Evolutionary conservation across 1,140 invertebrate species (phyloP), one percentile per base, ranked within the genome.

Genomic region (Aphaenogaster floridana): DNA sequence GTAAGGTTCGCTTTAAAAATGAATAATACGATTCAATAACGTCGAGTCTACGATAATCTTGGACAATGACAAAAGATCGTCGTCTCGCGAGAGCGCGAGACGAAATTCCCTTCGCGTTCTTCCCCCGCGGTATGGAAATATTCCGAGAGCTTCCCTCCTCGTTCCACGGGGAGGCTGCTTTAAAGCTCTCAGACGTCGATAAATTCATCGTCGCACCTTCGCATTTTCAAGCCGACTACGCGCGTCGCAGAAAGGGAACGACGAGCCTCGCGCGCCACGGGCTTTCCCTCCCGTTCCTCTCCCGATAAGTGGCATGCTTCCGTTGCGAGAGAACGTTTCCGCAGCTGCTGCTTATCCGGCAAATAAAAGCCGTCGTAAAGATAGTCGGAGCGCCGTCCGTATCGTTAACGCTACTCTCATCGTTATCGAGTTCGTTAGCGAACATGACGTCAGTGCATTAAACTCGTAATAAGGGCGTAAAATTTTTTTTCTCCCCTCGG

Each of bases 281-380:
- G 48, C 9, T n/a, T 59, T 59, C 17, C 34, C 45, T 45, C 5
- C 11, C 52, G 21, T 48, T 72, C 52, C 52, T 74, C 54, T 39
- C 28, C 28, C 69, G 42, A 84, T 86, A 79, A 86, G 74, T 78
- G 50, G 50, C 59, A 11, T n/a, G 48, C 76, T 87, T 83, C 78
- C 79, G 86, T 9, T 85, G 63, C 76, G 61, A 69, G 57, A 79
- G 79, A 87, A 84, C 72, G 86, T 87, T 89, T 89, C 88, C 66
- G 66, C 45, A 76, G 86, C 69, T 76, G 74, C 69, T 72, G 88
- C 86, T 91, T 91, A 91, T 89, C 86, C 91, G 83, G 71, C 79
- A 89, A 91, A 91, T 92, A 89, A 92, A 84, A 91, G 87, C 86
- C 57, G 34, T 74, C 88, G 77, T 72, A 86, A 87, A 81, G 80